Percentiles rank a stretch among this genome's conserved stretches.
Evolutionary conservation across 1,140 invertebrate genomes (phyloP).

Genomic region (Hydropsyche tenuis): DNA sequence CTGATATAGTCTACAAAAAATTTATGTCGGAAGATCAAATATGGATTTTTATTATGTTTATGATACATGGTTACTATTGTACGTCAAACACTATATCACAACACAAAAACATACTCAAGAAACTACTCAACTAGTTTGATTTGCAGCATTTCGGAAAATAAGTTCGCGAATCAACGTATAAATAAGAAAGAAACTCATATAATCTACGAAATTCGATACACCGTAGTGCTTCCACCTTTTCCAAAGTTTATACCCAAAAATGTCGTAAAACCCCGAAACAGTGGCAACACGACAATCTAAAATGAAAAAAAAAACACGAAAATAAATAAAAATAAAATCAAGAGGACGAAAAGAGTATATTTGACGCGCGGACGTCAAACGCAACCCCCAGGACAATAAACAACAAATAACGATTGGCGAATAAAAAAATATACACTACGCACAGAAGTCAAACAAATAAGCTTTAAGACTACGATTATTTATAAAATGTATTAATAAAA

Average conservation of each 20-base stretch:
- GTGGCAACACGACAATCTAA: slow-evolving; percentile 24
- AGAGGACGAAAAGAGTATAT: slow-evolving; percentile 40
- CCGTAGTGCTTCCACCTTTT: slow-evolving; percentile 37
- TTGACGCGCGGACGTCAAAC: slow-evolving; percentile 38
- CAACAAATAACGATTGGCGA: slow-evolving; percentile 42
- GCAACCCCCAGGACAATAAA: slow-evolving; percentile 45
- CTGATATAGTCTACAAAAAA: background rate
- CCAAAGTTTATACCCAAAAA: slow-evolving; percentile 45
- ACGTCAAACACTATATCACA: too few species aligned
- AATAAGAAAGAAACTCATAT: slow-evolving; percentile 41
- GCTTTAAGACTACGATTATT: slow-evolving; percentile 9
- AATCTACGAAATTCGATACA: slow-evolving; percentile 18
- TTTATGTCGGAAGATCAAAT: background rate
- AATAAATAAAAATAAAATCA: slow-evolving; percentile 28
- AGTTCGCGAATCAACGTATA: slow-evolving; percentile 10
- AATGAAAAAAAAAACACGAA: background rate
- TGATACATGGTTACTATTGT: too few species aligned
- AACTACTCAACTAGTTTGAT: too few species aligned
- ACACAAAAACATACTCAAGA: too few species aligned
- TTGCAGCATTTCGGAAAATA: background rate
- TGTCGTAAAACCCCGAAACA: slow-evolving; percentile 47
- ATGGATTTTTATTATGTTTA: background rate
- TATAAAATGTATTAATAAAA: background rate
- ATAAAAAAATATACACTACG: background rate
- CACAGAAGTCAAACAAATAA: background rate